Conservation (phyloP, 2,888 invertebrate genomes). For the Salticus scenicus region DNA sequence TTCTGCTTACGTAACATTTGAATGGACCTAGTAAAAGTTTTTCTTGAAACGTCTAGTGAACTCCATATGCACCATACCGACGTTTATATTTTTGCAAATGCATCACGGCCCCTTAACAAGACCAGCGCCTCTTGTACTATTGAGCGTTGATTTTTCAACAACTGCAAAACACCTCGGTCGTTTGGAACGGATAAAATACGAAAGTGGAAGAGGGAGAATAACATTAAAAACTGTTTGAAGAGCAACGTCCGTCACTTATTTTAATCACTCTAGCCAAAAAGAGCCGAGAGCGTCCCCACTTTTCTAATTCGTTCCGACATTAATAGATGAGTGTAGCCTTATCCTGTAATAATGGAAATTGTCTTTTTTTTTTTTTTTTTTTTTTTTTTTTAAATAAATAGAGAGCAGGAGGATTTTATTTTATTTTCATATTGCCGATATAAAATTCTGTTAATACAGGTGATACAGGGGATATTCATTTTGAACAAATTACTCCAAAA, state of each 20-base stretch:
- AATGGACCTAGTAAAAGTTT: too few species aligned
- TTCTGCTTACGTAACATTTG: too few species aligned
- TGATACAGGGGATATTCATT: neutral
- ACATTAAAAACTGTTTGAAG: constrained; percentile 54
- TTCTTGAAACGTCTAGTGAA: too few species aligned
- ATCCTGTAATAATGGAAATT: neutral
- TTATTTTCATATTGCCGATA: neutral
- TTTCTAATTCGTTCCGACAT: constrained; percentile 43
- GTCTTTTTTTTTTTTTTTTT: too few species aligned
- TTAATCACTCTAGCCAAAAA: constrained; percentile 55
- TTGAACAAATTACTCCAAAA: neutral
- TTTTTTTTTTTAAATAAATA: neutral
- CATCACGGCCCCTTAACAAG: neutral
- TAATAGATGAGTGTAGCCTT: constrained; percentile 28
- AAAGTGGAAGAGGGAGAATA: neutral
- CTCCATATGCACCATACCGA: too few species aligned
- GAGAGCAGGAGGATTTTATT: neutral
- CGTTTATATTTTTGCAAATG: neutral
- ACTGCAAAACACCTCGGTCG: constrained; percentile 46
- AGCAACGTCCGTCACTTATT: constrained; percentile 39
- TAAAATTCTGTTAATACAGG: neutral
- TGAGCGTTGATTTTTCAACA: constrained; percentile 55
- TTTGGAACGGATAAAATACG: constrained; percentile 31
- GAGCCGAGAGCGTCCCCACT: constrained; percentile 22
- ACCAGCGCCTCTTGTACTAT: constrained; percentile 57